Evolutionary conservation across 2,113 vertebrate species (phyloP).

Genomic region (Neodontobutis hainanensis): DNA sequence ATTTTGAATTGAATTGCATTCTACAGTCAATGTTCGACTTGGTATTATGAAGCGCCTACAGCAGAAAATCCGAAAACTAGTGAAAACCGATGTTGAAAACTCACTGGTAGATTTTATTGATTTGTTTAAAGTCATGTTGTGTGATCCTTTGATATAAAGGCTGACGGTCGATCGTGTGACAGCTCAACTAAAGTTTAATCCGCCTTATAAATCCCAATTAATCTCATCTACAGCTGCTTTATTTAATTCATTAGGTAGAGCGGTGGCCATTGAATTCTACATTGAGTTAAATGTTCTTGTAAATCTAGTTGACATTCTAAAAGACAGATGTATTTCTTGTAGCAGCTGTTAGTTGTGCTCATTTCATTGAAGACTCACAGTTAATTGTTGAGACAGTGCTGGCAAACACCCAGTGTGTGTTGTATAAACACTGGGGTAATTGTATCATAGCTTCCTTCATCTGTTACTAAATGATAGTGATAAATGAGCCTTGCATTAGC

Average conservation of each 20-base stretch:
- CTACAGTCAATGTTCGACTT: neutral
- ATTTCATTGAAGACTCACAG: slow-evolving; percentile 2
- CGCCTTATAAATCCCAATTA: slow-evolving; percentile 58
- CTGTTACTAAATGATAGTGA: slow-evolving; percentile 41
- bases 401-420: slow-evolving; percentile 20
- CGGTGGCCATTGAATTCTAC: neutral
- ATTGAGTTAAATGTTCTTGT: neutral
- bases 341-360: neutral
- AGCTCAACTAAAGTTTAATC: slow-evolving; percentile 52
- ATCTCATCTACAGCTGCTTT: slow-evolving; percentile 37
- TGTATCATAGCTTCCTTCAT: slow-evolving; percentile 51
- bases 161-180: slow-evolving; percentile 8
- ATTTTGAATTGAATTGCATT: no score
- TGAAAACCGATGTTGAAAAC: slow-evolving; percentile 40
- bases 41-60: neutral
- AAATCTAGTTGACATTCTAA: neutral
- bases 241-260: neutral
- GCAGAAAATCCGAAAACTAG: neutral
- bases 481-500: slow-evolving; percentile 40
- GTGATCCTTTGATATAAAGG: slow-evolving; percentile 33
- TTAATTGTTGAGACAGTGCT: slow-evolving; percentile 19
- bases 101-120: slow-evolving; percentile 57
- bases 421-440: slow-evolving; percentile 44
- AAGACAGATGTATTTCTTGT: neutral
- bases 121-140: slow-evolving; percentile 51